Evolutionary conservation across 2,888 invertebrate species (phyloP), one percentile per base, ranked within the genome.

Genomic region (Anarsia innoxiella): DNA sequence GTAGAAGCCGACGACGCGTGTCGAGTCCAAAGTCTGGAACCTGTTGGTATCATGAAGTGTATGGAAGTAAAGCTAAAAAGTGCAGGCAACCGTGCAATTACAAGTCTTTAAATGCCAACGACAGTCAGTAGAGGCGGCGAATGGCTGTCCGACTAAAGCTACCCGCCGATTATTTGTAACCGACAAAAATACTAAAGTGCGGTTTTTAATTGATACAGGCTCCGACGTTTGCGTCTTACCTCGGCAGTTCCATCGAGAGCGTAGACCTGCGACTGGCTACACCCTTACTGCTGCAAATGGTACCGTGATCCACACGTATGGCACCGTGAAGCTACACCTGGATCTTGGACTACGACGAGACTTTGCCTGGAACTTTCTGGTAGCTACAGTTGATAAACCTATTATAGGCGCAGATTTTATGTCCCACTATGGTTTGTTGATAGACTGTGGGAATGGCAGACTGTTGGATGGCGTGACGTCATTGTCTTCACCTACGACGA

Each of bases 341-440:
- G 16, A 31, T 10, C 37, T 6, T 11, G 36, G 31, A 1, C 12
- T 42, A 13, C 12, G 35, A 5, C 31, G 29, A 10, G 16, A 19
- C 12, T 58, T 55, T 15, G 23, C 35, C 0, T 63, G 59, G 58
- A 38, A 40, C 3, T 65, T 63, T 40, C 36, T 54, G 37, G 29
- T 45, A 31, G 19, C 33, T 43, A 10, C 36, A 40, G n/a, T 47
- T 1, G 10, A 16, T 0, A 51, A 46, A 15, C 54, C 64, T 0
- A 65, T 67, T 5, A 62, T 64, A 15, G 58, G 60, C 1, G 59
- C 49, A 1, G 59, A 65, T 41, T 64, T 69, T 37, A 36, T 65
- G 8, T 19, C 29, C 0, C 44, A 53, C 31, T 64, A 47, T 37
- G 48, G 48, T 6, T 39, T 67, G 0, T 38, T 66, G 1, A 53